Evolutionary conservation across 1,140 invertebrate species (phyloP), one percentile per base, ranked within the genome.

Genomic region (Melanaphis sacchari): DNA sequence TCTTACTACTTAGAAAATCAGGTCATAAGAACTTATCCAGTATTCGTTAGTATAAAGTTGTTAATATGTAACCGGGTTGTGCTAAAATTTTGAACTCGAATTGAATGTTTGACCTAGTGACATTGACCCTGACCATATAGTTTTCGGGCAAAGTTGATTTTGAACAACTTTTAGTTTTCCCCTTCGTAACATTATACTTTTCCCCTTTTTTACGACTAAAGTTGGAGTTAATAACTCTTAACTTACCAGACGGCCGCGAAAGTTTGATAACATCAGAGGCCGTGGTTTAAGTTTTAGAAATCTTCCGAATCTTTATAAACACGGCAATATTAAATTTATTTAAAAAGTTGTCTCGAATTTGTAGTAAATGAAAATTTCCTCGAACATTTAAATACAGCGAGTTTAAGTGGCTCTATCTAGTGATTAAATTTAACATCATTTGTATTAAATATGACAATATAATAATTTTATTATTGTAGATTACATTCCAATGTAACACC

Each of bases 221-320:
- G 91, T 93, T 93, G 54, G 81, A 93, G 91, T 93, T 93, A 93
- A 93, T 93, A 93, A 93, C 91, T 93, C 91, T 93, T 93, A 93
- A 93, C 91, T 93, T 93, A 54, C 91, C 91, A 93, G 91, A 93
- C 91, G 91, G 76, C 91, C 46, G 26, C 76, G 49, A 93, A 93
- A 93, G 91, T 93, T 93, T 93, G 91, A 84, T 93, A 93, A 84
- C 91, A 82, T 85, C 76, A 36, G 46, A 8, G 36, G 31, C 76
- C 76, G 36, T 40, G n/a, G 91, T 36, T 38, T 92, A 92, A 82
- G 91, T 92, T 91, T 91, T 21, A 40, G 76, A 38, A 92, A 92
- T 92, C 76, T 52, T 84, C 91, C 41, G 46, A 92, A 92, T 91
- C 41, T 91, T 81, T 46, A 91, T 52, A 92, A 92, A 40, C 76